phyloP scores from a whole-genome alignment of 2,888 invertebrate genomes.

The Eilema depressum region DNA sequence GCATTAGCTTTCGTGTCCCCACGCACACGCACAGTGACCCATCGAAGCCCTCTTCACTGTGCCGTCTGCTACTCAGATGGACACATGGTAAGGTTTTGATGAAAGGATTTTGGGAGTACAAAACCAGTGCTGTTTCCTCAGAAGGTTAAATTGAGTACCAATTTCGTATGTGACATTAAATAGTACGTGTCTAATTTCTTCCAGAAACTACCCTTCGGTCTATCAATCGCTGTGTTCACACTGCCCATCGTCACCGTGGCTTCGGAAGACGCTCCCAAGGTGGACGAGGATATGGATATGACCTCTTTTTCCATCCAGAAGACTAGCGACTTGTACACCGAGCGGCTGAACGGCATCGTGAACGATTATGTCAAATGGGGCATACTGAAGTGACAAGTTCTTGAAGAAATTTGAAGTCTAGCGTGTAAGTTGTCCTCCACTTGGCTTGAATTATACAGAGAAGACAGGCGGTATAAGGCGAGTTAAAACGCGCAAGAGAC shows the following conservation, averaged over 20 bases:
- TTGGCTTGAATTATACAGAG: too few relatives aligned
- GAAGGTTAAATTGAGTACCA: too few relatives aligned
- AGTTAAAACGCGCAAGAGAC: too few relatives aligned
- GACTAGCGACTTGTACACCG: conserved; percentile 56
- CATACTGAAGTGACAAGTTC: conserved; percentile 38
- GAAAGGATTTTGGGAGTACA: too few relatives aligned
- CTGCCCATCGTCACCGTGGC: conserved; percentile 64
- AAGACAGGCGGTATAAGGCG: too few relatives aligned
- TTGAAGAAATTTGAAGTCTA: neutral
- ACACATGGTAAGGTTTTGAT: neutral
- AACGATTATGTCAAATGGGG: conserved; percentile 66
- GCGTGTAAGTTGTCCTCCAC: neutral
- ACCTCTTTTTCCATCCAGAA: conserved; percentile 47
- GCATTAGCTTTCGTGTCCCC: too few relatives aligned
- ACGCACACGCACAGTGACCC: too few relatives aligned
- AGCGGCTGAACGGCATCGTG: conserved; percentile 65
- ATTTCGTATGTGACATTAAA: too few relatives aligned
- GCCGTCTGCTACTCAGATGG: neutral
- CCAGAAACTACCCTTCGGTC: conserved; percentile 62
- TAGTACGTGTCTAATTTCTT: conserved; percentile 9
- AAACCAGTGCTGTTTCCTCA: too few relatives aligned
- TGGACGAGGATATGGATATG: conserved; percentile 48
- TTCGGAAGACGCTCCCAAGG: conserved; percentile 54
- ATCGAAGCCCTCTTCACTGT: too few relatives aligned
- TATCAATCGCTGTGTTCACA: conserved; percentile 53